Percentiles rank a stretch among this genome's conserved stretches.
Conservation (phyloP, 2,888 invertebrate species). For the Drosophila multiciliata region DNA sequence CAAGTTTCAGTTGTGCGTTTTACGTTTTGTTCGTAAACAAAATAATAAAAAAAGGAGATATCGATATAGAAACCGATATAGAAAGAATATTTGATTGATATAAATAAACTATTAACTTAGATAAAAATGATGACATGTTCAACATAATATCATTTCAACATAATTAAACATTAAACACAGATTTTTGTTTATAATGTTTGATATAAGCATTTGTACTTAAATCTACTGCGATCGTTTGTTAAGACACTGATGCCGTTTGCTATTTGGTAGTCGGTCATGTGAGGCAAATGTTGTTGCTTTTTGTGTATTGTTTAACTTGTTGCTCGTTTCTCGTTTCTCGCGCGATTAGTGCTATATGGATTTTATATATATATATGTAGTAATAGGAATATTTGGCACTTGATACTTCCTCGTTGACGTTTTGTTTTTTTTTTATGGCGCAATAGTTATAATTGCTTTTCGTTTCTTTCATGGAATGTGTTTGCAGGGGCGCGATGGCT, state of each 20-base stretch:
- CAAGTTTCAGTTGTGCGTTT: conserved; percentile 44
- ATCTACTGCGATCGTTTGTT: conserved; percentile 56
- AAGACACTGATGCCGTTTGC: conserved; percentile 63
- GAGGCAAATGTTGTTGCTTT: conserved; percentile 60
- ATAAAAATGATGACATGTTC: conserved; percentile 71
- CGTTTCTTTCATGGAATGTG: conserved; percentile 82
- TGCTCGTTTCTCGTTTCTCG: conserved; percentile 21
- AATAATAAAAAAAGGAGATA: conserved; percentile 15
- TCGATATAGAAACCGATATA: conserved; percentile 11
- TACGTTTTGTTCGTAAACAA: conserved; percentile 50
- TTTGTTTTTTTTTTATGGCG: conserved; percentile 46
- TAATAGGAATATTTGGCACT: conserved; percentile 71
- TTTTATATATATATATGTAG: conserved; percentile 42
- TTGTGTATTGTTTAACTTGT: conserved; percentile 25
- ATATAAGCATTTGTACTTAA: conserved; percentile 25
- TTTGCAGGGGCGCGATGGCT: conserved; percentile 85
- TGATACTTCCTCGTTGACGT: conserved; percentile 41
- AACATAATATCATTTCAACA: conserved; percentile 75
- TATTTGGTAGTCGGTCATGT: conserved; percentile 66
- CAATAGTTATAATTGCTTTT: conserved; percentile 20
- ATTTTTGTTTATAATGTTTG: conserved; percentile 18
- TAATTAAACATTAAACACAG: conserved; percentile 59
- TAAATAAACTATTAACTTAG: conserved; percentile 31
- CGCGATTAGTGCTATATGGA: conserved; percentile 14
- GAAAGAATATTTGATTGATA: not conserved